Percentiles rank a stretch among this genome's conserved stretches.
Evolutionary conservation across 2,888 invertebrate species (phyloP).

Genomic region (Dendrolimus pini): DNA sequence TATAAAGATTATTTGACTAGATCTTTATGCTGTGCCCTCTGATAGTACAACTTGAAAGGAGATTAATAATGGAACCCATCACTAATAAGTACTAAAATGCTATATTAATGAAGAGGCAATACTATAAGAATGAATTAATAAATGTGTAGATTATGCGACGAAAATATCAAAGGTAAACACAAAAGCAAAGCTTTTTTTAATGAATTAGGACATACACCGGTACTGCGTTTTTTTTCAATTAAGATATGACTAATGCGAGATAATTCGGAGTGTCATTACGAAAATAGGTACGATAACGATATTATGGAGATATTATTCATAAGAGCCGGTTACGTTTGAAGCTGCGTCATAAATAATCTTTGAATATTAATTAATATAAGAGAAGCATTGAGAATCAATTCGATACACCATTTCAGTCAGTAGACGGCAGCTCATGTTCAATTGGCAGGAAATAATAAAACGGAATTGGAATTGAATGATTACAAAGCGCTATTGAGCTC

Average conservation of each 20-base stretch:
- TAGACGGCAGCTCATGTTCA: background rate
- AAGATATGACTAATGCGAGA: constrained; percentile 13
- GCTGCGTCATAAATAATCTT: no score
- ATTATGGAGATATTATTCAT: constrained; percentile 11
- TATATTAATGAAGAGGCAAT: no score
- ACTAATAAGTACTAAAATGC: no score
- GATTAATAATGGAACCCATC: no score
- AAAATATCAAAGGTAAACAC: background rate
- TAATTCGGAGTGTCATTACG: constrained; percentile 13
- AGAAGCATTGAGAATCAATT: background rate
- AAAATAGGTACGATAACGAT: constrained; percentile 15
- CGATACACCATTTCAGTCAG: background rate
- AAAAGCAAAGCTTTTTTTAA: background rate
- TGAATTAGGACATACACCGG: constrained; percentile 1
- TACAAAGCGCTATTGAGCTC: no score
- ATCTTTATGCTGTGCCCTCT: no score
- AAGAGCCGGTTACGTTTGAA: constrained; percentile 8
- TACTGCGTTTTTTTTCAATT: constrained; percentile 12
- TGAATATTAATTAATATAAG: background rate
- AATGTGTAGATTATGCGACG: no score
- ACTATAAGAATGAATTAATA: no score
- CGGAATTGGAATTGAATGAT: background rate
- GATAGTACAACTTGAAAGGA: no score
- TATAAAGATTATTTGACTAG: no score
- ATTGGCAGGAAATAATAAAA: background rate